phyloP scores from a whole-genome alignment of 1,140 invertebrate genomes.

The Drosophila tani region DNA sequence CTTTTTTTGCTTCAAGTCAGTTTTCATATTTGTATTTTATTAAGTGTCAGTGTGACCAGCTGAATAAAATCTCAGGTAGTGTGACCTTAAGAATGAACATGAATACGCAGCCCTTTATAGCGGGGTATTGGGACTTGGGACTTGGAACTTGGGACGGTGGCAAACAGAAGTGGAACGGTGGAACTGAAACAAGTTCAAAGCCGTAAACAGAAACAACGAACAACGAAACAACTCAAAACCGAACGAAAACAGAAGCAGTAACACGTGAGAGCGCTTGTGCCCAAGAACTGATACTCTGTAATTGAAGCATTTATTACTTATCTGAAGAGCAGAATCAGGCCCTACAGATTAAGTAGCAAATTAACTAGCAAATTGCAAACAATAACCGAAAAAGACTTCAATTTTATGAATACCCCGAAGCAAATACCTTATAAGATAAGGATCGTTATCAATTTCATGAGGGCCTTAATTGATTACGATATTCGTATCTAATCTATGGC shows the following conservation, averaged over 20 bases:
- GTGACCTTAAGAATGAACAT: background rate
- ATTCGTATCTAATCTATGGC: background rate
- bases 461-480: background rate
- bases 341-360: background rate
- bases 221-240: constrained; percentile 22
- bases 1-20: too few species aligned
- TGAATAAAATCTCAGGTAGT: too few species aligned
- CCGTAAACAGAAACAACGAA: constrained; percentile 8
- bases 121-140: background rate
- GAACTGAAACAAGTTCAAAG: constrained; percentile 21
- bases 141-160: background rate
- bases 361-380: background rate
- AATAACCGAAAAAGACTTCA: background rate
- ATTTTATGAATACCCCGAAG: background rate
- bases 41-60: too few species aligned
- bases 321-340: too few species aligned
- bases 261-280: background rate
- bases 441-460: background rate
- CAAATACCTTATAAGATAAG: background rate
- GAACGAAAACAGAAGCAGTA: constrained; percentile 23
- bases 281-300: background rate
- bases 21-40: too few species aligned
- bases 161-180: constrained; percentile 1
- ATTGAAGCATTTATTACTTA: background rate
- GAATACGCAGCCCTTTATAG: constrained; percentile 4